Base-by-base conservation (phyloP, 1,140 invertebrate species). In the Zaprionus capensis region DNA sequence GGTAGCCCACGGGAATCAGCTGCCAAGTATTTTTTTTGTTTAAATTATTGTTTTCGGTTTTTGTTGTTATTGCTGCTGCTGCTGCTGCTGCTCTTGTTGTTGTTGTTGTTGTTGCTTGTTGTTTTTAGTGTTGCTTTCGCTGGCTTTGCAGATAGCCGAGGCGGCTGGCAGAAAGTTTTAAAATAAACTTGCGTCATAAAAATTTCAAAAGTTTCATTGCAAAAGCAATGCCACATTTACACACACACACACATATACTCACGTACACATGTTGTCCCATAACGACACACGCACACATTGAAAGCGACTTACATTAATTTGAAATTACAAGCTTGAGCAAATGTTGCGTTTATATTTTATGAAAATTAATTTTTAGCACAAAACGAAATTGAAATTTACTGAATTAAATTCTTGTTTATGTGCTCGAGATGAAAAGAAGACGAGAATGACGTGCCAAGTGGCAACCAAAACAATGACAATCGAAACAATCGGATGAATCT, bases 101-200 rank as follows among this genome's bases (percentile, higher is more conserved):
- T 58, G 26, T 36, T 49, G 22, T 53, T 51, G 61, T 49, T 71
- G 28, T 51, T 68, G 31, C 49, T 78, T 51, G 28, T 56, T 68
- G 31, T 56, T 78, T 51, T 72, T 58, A 31, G 66, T 57, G 55
- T 59, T 65, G 28, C 14, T 65, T 51, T 17, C 24, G 22, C 31
- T 51, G 46, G 20, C 46, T 51, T 51, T 51, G 46, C 46, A 51
- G 46, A 51, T 51, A 51, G 20, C 46, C 46, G 12, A 51, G 46
- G 66, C 80, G 83, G 83, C 80, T 80, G 77, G 83, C 57, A 76
- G 55, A 87, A 87, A 87, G 84, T 87, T 87, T 88, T 72, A 87
- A 87, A 87, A 87, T 83, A 87, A 87, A 87, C 83, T 87, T 87
- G 84, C 74, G 78, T 88, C 84, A 83, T 87, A 87, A 88, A 87